Conservation (phyloP, 2,797 vertebrate genomes). For the Sebastes minor region DNA sequence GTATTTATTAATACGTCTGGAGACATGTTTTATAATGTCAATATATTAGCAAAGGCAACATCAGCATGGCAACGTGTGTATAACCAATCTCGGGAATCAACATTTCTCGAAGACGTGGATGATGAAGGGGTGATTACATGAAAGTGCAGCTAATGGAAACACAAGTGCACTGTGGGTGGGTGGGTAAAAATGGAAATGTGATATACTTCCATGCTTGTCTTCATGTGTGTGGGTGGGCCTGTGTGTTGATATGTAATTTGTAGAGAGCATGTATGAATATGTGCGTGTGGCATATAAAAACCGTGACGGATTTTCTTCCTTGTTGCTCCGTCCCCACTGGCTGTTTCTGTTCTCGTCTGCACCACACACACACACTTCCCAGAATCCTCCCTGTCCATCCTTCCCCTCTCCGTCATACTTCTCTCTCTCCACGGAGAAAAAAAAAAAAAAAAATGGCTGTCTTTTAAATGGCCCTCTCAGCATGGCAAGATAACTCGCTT, state of each 20-base stretch:
- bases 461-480: conserved; percentile 77
- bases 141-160: conserved; percentile 28
- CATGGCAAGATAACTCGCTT: conserved; percentile 69
- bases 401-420: conserved; percentile 59
- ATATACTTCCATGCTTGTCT: conserved; percentile 1
- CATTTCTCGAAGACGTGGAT: background rate
- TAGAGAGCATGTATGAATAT: background rate
- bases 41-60: background rate
- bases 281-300: conserved; percentile 17
- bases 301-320: conserved; percentile 4
- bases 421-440: conserved; percentile 39
- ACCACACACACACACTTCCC: background rate
- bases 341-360: conserved; percentile 48
- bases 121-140: conserved; percentile 8
- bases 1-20: background rate
- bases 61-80: background rate
- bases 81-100: background rate
- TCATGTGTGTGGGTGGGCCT: background rate
- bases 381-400: conserved; percentile 53
- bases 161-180: background rate
- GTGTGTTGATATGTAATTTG: conserved; percentile 6
- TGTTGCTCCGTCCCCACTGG: conserved; percentile 40
- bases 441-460: conserved; percentile 70
- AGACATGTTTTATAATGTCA: background rate
- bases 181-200: background rate